Base-by-base conservation (phyloP, 2,888 invertebrate species). In the Erynnis tages region DNA sequence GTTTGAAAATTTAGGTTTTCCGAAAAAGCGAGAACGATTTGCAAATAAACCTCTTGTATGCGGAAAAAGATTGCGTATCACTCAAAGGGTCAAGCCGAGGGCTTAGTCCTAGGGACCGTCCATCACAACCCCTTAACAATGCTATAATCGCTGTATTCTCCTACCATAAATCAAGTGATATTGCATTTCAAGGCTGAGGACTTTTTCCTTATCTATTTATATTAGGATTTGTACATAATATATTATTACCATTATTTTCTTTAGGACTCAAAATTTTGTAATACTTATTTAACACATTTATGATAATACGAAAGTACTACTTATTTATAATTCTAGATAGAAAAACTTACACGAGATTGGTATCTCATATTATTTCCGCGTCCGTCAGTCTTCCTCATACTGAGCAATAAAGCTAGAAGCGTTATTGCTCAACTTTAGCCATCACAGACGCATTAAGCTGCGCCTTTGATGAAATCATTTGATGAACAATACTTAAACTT, bases 391-490 rank as follows among this genome's bases (percentile, higher is more conserved):
- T 45, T 41, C 40, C 16, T 34, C 34, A 34, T 34, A 11, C 7
- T 29, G 32, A 37, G 52, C 49, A 41, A 55, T 48, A 54, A 55
- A 56, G 52, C 35, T 41, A 17, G 10, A 27, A 13, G 27, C 27
- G 41, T 59, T 54, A 59, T 59, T 56, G 43, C 45, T 52, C 35
- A 59, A 59, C 53, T 59, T 59, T 29, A 35, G 45, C 56, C 56
- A 59, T 57, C 56, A 57, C 48, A 57, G 37, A 46, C 53, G 38
- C 56, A 54, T 59, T 59, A 59, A 43, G 54, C 48, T 56, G 53
- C 50, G 52, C 49, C 49, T 54, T 48, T 46, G 46, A 49, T 21
- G 48, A 50, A 30, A 44, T 43, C n/a, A n/a, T n/a, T n/a, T n/a
- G n/a, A n/a, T n/a, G n/a, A n/a, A n/a, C n/a, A n/a, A n/a, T n/a